Base-by-base conservation (phyloP, 2,888 invertebrate genomes). In the Pomacea canaliculata region DNA sequence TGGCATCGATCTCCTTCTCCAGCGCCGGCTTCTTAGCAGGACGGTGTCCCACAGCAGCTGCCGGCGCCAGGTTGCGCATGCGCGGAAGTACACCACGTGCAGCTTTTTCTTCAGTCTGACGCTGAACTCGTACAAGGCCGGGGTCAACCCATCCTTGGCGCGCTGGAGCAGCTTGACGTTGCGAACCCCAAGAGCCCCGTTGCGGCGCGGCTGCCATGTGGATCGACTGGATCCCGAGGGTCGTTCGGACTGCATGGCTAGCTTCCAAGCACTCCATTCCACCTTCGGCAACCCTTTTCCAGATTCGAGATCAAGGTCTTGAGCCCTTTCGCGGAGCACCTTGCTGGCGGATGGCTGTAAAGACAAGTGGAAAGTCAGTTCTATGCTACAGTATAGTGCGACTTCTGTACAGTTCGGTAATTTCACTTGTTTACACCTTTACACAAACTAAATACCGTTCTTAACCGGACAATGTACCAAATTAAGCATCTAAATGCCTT, bases 191-290 rank as follows among this genome's bases (percentile, higher is more conserved):
- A 71, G 51, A 37, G 73, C 76, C 48, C 77, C 62, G 37, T 69
- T 66, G 46, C 51, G 69, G 62, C 76, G 72, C 18, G 59, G 68
- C 48, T 70, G 46, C 18, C 12, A 74, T 1, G 49, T 18, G 3
- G 66, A 66, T 18, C 70, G 12, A 70, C 65, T 62, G 63, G 71
- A 59, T 67, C 68, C 18, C 59, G 37, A 0, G 78, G 80, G 46
- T 73, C 70, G 18, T 67, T 65, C 12, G n/a, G 80, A 78, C 12
- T 73, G 68, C 12, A 83, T 77, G 12, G 79, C 77, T n/a, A 68
- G 66, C 16, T 68, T 18, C 85, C 85, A 85, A n/a, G 78, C 74
- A 7, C 81, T 78, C 85, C 85, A 85, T 60, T 68, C 0, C n/a
- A 74, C 59, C 27, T 63, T 60, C 27, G n/a, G 62, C 27, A 60